These are phyloP conservation scores for Pseudorhiza aurosa DNA, from an alignment of 30 jellyfish, hydroid and myxozoan genomes.

Conservation along the genomic window DNA sequence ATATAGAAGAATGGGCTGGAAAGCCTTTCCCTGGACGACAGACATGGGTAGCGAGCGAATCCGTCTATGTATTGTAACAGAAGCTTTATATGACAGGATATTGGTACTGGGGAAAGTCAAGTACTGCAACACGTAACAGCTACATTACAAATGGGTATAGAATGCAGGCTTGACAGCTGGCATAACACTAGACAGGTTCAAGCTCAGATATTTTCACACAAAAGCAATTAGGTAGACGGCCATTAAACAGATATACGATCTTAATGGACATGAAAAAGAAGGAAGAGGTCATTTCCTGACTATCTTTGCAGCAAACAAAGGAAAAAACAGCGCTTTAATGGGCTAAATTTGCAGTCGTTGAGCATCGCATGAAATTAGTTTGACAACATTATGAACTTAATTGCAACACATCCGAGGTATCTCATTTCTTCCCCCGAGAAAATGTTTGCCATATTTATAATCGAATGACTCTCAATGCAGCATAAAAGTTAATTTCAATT, in stretches of 20 bases:
- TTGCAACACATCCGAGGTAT: constrained; percentile 26
- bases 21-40: too few species aligned
- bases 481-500: too few species aligned
- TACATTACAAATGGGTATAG: too few species aligned
- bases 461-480: too few species aligned
- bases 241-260: background rate
- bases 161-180: too few species aligned
- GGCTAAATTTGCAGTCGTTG: constrained; percentile 20
- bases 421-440: background rate
- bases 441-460: too few species aligned
- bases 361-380: constrained; percentile 18
- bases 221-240: constrained; percentile 7
- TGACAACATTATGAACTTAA: constrained; percentile 18
- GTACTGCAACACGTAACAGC: too few species aligned
- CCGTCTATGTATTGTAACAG: too few species aligned
- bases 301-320: constrained; percentile 12
- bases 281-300: constrained; percentile 44
- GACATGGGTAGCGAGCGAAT: too few species aligned
- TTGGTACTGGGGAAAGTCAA: too few species aligned
- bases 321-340: constrained; percentile 6
- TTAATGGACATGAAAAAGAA: constrained; percentile 12
- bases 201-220: constrained; percentile 8
- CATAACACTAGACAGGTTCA: background rate
- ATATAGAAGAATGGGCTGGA: too few species aligned
- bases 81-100: too few species aligned